Conservation (phyloP, 2,888 invertebrate species). For the Macrosiphum euphorbiae region DNA sequence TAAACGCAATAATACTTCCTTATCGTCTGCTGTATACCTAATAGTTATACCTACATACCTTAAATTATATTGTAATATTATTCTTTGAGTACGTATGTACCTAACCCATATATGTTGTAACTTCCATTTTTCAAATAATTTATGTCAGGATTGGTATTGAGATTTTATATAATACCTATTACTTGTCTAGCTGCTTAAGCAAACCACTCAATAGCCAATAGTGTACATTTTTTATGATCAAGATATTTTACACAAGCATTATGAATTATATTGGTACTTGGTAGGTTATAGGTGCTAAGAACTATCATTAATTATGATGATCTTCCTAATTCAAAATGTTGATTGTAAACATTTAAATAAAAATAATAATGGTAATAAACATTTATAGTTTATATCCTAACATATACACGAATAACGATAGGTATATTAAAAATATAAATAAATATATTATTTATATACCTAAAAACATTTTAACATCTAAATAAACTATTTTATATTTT, state of each 20-base stretch:
- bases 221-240: not conserved
- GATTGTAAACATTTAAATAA: not conserved
- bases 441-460: not conserved
- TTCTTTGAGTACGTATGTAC: not conserved
- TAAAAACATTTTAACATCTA: not conserved
- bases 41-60: not conserved
- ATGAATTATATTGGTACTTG: not conserved
- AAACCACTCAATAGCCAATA: not conserved
- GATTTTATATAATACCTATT: not conserved
- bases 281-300: not conserved
- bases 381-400: not conserved
- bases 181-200: not conserved
- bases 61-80: not conserved
- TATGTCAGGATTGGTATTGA: not conserved
- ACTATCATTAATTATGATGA: not conserved
- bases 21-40: not conserved
- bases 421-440: not conserved
- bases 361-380: not conserved
- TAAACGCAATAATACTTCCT: not conserved
- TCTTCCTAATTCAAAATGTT: not conserved
- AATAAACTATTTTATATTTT: not conserved
- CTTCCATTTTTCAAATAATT: not conserved
- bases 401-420: not conserved
- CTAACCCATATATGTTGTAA: not conserved
- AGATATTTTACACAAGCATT: not conserved